A percentile compares a stretch with the other conserved stretches of the same genome.
phyloP scores from a whole-genome alignment of 2,888 invertebrate species.

The Campaea margaritaria region DNA sequence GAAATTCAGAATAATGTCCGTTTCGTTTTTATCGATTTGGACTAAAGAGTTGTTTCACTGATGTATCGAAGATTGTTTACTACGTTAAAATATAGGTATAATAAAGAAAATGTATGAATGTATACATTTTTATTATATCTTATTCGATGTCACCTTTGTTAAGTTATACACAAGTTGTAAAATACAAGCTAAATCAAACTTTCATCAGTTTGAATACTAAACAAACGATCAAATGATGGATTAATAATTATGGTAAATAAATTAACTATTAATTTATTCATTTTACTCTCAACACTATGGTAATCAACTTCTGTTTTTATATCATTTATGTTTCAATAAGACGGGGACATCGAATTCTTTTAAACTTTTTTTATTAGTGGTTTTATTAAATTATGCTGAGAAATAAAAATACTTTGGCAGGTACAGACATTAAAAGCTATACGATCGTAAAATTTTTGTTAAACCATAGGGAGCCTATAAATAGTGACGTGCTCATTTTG shows the following conservation, averaged over 20 bases:
- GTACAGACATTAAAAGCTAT: constrained; percentile 58
- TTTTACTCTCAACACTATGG: constrained; percentile 18
- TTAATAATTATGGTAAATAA: constrained; percentile 7
- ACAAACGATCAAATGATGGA: not conserved
- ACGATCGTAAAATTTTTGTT: constrained; percentile 64
- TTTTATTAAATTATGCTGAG: constrained; percentile 55
- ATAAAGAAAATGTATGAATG: too few species aligned
- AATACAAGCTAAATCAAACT: too few species aligned
- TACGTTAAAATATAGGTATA: too few species aligned
- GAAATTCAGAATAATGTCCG: constrained; percentile 56
- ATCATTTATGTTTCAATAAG: constrained; percentile 32
- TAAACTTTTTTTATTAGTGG: constrained; percentile 37
- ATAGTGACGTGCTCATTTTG: constrained; percentile 55
- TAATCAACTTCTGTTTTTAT: constrained; percentile 38
- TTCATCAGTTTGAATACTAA: too few species aligned
- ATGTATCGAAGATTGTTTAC: not conserved
- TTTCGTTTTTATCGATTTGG: not conserved
- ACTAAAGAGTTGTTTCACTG: not conserved
- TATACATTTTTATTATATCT: too few species aligned
- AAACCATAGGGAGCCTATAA: constrained; percentile 56
- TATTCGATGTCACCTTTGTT: too few species aligned
- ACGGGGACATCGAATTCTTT: constrained; percentile 29
- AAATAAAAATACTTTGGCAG: constrained; percentile 49
- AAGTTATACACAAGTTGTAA: too few species aligned
- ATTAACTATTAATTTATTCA: constrained; percentile 16